phyloP scores from a whole-genome alignment of 2,888 invertebrate species.

The Platycheirus albimanus region DNA sequence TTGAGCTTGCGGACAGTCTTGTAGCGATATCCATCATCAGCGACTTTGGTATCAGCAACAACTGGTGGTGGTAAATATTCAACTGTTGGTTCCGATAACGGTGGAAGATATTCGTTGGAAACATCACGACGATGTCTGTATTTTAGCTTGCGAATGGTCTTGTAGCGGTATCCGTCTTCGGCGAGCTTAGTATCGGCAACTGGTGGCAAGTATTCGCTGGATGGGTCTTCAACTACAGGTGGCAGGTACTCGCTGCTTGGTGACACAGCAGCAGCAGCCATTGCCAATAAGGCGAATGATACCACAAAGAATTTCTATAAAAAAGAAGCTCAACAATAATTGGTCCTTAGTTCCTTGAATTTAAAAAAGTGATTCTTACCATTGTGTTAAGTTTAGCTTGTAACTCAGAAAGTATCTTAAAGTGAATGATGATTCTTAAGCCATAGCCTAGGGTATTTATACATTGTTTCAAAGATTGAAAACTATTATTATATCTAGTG shows the following conservation, averaged over 20 bases:
- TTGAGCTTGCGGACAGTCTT: slow-evolving; percentile 78
- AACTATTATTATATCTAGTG: slow-evolving; percentile 27
- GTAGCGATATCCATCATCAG: slow-evolving; percentile 78
- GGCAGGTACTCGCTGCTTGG: slow-evolving; percentile 79
- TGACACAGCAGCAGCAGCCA: slow-evolving; percentile 76
- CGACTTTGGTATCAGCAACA: slow-evolving; percentile 77
- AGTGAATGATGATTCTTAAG: slow-evolving; percentile 62
- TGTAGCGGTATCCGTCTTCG: slow-evolving; percentile 80
- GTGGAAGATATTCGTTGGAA: slow-evolving; percentile 75
- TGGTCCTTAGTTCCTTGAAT: slow-evolving; percentile 1
- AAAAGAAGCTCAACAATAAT: slow-evolving; percentile 10
- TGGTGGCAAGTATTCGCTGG: slow-evolving; percentile 79
- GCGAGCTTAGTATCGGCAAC: slow-evolving; percentile 78
- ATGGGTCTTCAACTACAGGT: slow-evolving; percentile 76
- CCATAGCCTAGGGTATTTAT: slow-evolving; percentile 58
- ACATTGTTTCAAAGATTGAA: slow-evolving; percentile 38
- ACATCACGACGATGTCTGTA: slow-evolving; percentile 81
- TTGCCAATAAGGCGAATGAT: slow-evolving; percentile 76
- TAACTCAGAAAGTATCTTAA: slow-evolving; percentile 20
- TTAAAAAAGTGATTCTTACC: slow-evolving; percentile 42
- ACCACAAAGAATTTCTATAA: slow-evolving; percentile 78
- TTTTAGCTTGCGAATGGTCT: slow-evolving; percentile 80
- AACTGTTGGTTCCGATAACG: slow-evolving; percentile 75
- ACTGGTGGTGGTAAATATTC: slow-evolving; percentile 78
- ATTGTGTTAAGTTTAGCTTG: slow-evolving; percentile 43